Evolutionary conservation across 1,140 invertebrate species (phyloP), one percentile per base, ranked within the genome.

Genomic region (Medauroidea extradentata): DNA sequence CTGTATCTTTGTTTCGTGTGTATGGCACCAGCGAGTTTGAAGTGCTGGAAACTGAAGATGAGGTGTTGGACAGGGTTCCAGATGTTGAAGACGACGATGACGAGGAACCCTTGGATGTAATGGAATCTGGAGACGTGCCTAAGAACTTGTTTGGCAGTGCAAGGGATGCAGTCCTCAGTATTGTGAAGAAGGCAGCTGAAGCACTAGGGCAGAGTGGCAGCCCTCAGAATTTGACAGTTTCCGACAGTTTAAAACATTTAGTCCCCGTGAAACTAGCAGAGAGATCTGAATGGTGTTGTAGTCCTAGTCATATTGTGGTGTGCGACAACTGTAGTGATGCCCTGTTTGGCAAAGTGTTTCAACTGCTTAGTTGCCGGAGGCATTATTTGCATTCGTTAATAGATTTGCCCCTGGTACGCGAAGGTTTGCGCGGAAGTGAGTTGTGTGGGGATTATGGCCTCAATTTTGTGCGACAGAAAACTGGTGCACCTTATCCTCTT

Each of bases 1-100:
- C 97, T 0, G 81, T 99, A 46, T 97, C 93, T 4, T 77, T 96
- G 14, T 91, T 97, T 74, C 83, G 91, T 39, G 89, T 94, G 3
- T 96, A 91, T 71, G 95, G 95, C 7, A 93, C 91, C 3, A 93
- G 89, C 43, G 92, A 94, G 70, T 92, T 91, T 70, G 92, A 94
- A 73, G 91, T 93, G 9, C 73, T 91, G 3, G 88, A 91, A 70
- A 90, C 86, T 29, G 63, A 61, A 11, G 67, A 74, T 11, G 80
- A 83, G 7, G 80, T 80, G 44, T 48, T 50, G 27, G 44, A 57
- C 9, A 27, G 44, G 27, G 1, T 24, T 16, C 56, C 43, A 59
- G 78, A 85, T 59, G 84, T 86, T 43, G 82, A 85, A 58, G 80
- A 82, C 19, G 81, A 81, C 57, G 80, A 83, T 25, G 65, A 71